Percentiles rank a stretch among this genome's conserved stretches.
Evolutionary conservation across 2,888 invertebrate species (phyloP).

Genomic region (Busseola fusca): DNA sequence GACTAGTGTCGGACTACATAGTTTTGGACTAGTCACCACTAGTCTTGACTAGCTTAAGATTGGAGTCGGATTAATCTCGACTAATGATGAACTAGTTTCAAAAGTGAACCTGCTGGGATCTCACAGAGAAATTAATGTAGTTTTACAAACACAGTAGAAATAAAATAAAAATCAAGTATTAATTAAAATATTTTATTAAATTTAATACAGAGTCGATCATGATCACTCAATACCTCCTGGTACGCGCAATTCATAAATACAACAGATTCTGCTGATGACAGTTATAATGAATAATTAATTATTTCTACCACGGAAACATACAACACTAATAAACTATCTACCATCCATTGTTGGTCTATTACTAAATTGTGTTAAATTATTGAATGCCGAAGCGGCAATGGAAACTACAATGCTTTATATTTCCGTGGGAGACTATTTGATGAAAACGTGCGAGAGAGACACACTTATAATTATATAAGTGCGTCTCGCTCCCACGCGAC

Average conservation of each 20-base stretch:
- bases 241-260: conserved; percentile 69
- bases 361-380: conserved; percentile 37
- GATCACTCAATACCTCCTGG: conserved; percentile 69
- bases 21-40: neutral
- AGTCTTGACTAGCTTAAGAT: neutral
- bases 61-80: too few species aligned
- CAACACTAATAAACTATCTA: conserved; percentile 31
- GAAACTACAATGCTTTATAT: conserved; percentile 38
- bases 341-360: conserved; percentile 35
- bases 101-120: neutral
- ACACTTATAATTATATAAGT: conserved; percentile 59
- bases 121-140: neutral
- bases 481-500: conserved; percentile 63
- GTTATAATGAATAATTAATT: conserved; percentile 54
- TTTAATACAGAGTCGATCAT: conserved; percentile 72
- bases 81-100: neutral
- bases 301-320: conserved; percentile 52
- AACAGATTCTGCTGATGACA: conserved; percentile 60
- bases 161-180: conserved; percentile 41
- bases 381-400: conserved; percentile 33
- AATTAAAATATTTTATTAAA: conserved; percentile 74
- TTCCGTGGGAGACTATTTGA: conserved; percentile 51
- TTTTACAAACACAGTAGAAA: neutral
- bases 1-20: neutral
- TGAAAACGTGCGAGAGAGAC: conserved; percentile 61